These are phyloP conservation scores for Laspeyria flexula DNA, from an alignment of 2,888 invertebrate genomes.

Conservation along the genomic window DNA sequence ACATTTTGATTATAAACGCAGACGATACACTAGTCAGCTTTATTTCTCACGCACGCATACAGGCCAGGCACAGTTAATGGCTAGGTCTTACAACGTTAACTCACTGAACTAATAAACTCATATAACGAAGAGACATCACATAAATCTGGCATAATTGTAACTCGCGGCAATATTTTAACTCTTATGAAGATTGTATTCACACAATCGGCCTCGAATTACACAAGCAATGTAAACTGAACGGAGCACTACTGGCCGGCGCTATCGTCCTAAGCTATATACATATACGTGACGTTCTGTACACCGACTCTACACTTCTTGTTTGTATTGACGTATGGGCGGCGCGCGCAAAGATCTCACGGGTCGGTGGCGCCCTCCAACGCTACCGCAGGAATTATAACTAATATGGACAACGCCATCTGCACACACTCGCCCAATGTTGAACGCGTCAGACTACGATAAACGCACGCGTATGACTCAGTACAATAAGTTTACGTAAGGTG, in stretches of 20 bases:
- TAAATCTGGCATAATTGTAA: conserved; percentile 66
- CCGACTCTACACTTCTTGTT: conserved; percentile 72
- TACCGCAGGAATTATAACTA: conserved; percentile 22
- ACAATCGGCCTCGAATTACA: conserved; percentile 73
- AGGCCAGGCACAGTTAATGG: conserved; percentile 54
- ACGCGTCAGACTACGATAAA: not conserved
- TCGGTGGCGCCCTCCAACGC: conserved; percentile 51
- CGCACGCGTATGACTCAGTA: conserved; percentile 9
- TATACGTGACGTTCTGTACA: conserved; percentile 65
- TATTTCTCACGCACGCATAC: conserved; percentile 60
- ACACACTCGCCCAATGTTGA: not conserved
- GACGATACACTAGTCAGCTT: conserved; percentile 58
- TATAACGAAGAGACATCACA: conserved; percentile 52
- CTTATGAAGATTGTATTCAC: conserved; percentile 67
- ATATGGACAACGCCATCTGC: conserved; percentile 48
- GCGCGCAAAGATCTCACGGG: conserved; percentile 61
- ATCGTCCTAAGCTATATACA: conserved; percentile 71
- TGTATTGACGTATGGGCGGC: conserved; percentile 79
- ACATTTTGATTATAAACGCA: conserved; percentile 63
- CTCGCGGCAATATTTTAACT: conserved; percentile 65
- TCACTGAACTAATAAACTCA: conserved; percentile 60
- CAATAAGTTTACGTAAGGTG: conserved; percentile 29
- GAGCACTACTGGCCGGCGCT: conserved; percentile 73
- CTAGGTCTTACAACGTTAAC: conserved; percentile 50
- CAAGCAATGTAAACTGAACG: conserved; percentile 72